Percentiles rank a stretch among this genome's conserved stretches.
Evolutionary conservation across 2,113 vertebrate species (phyloP).

Genomic region (Rostratula benghalensis): DNA sequence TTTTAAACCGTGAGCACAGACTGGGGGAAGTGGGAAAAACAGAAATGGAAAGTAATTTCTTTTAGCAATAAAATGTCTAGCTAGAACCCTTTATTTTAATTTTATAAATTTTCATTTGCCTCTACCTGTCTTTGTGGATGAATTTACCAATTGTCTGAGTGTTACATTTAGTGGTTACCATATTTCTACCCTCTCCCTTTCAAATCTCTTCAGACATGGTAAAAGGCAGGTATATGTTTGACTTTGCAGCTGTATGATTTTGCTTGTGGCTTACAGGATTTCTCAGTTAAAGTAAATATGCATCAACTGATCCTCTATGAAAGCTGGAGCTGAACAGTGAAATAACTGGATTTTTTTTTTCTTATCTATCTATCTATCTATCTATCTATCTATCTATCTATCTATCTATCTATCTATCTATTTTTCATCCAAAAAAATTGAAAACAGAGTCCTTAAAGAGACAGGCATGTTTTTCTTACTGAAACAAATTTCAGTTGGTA

Average conservation of each 20-base stretch:
- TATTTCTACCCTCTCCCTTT: not conserved
- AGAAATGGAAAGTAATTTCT: not conserved
- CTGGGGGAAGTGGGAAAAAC: not conserved
- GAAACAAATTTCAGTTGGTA: accelerated
- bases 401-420: not conserved
- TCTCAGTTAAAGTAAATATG: not conserved
- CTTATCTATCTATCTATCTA: no score
- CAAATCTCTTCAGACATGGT: not conserved
- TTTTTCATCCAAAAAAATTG: not conserved
- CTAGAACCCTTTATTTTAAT: not conserved
- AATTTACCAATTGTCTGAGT: not conserved
- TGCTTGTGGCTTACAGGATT: not conserved
- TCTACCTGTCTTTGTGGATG: not conserved
- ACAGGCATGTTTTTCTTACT: accelerated
- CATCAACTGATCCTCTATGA: accelerated
- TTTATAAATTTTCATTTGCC: not conserved
- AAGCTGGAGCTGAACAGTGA: not conserved
- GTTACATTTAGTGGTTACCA: not conserved
- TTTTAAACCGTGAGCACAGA: not conserved
- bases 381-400: not conserved
- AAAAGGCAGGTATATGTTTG: not conserved
- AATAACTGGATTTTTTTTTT: not conserved
- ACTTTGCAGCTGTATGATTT: not conserved
- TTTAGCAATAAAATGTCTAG: not conserved
- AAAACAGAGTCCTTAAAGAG: not conserved